Conservation (phyloP, 1,140 invertebrate genomes). For the Drosophila aff. region DNA sequence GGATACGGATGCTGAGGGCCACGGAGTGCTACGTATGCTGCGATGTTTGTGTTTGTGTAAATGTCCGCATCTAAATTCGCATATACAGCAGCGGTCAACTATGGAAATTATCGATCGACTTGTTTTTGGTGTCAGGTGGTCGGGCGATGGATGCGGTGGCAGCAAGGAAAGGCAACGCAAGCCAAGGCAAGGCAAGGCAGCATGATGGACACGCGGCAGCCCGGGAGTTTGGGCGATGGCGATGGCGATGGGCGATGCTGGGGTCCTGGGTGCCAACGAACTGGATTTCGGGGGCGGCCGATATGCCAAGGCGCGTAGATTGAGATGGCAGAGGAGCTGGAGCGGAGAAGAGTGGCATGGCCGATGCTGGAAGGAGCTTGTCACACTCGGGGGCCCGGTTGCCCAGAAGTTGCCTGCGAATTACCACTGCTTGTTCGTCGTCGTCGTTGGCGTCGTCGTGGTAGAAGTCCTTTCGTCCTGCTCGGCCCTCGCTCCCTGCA, state of each 20-base stretch:
- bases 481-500: background rate
- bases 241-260: slow-evolving; percentile 20
- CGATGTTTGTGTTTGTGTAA: slow-evolving; percentile 75
- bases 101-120: slow-evolving; percentile 85
- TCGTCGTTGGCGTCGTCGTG: slow-evolving; percentile 19
- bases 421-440: slow-evolving; percentile 71
- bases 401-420: slow-evolving; percentile 78
- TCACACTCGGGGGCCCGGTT: slow-evolving; percentile 40
- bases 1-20: slow-evolving; percentile 39
- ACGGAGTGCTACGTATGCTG: slow-evolving; percentile 48
- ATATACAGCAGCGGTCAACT: slow-evolving; percentile 85
- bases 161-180: slow-evolving; percentile 42
- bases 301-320: slow-evolving; percentile 70
- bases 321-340: slow-evolving; percentile 27
- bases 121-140: slow-evolving; percentile 84
- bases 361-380: slow-evolving; percentile 49
- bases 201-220: slow-evolving; percentile 78
- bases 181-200: slow-evolving; percentile 30
- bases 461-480: slow-evolving; percentile 18
- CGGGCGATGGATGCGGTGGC: slow-evolving; percentile 78
- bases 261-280: slow-evolving; percentile 56
- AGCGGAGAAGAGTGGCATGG: slow-evolving; percentile 29
- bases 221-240: slow-evolving; percentile 39
- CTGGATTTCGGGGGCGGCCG: slow-evolving; percentile 68
- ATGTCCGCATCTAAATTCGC: slow-evolving; percentile 84